Evolutionary conservation across 2,888 invertebrate genomes (phyloP), one percentile per base, ranked within the genome.

Genomic region (Lepas anatifera): DNA sequence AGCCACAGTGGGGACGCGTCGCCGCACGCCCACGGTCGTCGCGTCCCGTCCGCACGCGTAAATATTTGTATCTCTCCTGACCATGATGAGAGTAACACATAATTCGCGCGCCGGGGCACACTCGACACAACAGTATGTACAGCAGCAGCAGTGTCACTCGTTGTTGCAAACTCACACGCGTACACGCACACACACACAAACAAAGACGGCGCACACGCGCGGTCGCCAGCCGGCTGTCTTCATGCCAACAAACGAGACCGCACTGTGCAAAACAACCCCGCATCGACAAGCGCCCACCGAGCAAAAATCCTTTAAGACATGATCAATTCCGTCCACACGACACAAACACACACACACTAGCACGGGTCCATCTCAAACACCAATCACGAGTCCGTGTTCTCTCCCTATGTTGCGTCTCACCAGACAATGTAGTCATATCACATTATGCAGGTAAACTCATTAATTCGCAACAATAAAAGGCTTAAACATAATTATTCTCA

Each of bases 371-470:
- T 35, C 35, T 35, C 32, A 58, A 58, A 58, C 58, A 35, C 22
- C 58, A 32, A 58, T 16, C 35, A 1, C 35, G n/a, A n/a, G 35
- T 58, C 35, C 58, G 11, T 10, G 41, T 4, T 41, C 41, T 41
- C 41, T n/a, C n/a, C n/a, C n/a, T n/a, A n/a, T n/a, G n/a, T n/a
- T n/a, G n/a, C n/a, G n/a, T n/a, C 2, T 41, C 11, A 13, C 41
- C 41, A 10, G 35, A 58, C 35, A 35, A 25, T 58, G 35, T 35
- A n/a, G n/a, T n/a, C 35, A 10, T 58, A 58, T 58, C 58, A 58
- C 58, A 58, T 58, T 58, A 58, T 58, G 58, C 58, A 58, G 58
- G 58, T 58, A 58, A 58, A 58, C 58, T 58, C 58, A 58, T 58
- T 58, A 58, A 58, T 58, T 58, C 35, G 58, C 58, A 58, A 58